Conservation (phyloP, 1,140 invertebrate genomes). For the Bombus difficillimus region DNA sequence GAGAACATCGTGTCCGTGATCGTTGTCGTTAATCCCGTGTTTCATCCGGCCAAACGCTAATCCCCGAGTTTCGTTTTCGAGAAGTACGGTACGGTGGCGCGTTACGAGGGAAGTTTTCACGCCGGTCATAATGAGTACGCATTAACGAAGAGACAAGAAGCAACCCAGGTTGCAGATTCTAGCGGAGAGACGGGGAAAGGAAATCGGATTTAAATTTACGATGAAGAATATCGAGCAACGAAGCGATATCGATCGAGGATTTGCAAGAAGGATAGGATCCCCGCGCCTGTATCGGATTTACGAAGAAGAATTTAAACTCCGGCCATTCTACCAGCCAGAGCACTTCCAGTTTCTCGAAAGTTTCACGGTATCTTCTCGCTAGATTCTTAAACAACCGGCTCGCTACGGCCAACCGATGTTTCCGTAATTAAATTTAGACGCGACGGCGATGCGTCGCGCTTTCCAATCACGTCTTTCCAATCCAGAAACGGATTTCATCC, state of each 20-base stretch:
- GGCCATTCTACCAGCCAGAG: neutral
- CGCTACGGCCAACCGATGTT: neutral
- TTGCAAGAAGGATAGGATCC: neutral
- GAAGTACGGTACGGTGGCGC: neutral
- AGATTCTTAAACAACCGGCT: constrained; percentile 17
- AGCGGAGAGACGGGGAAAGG: neutral
- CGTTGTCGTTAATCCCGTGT: neutral
- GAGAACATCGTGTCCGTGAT: neutral
- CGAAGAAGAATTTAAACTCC: neutral
- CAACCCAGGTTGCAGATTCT: too few relatives aligned
- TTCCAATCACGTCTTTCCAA: too few relatives aligned
- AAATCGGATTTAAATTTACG: neutral
- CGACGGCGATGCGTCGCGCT: too few relatives aligned
- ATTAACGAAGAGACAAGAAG: neutral
- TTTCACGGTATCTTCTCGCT: neutral
- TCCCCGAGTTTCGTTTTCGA: constrained; percentile 53
- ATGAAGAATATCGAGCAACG: constrained; percentile 5
- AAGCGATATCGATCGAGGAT: constrained; percentile 12
- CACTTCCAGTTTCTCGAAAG: neutral
- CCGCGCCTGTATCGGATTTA: constrained; percentile 12
- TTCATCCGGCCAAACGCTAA: constrained; percentile 48
- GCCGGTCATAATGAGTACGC: constrained; percentile 39
- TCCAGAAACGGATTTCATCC: neutral
- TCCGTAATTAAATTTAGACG: constrained; percentile 6
- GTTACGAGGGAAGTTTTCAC: constrained; percentile 55